Conservation (phyloP, 2,888 invertebrate species). For the Nomada flava region DNA sequence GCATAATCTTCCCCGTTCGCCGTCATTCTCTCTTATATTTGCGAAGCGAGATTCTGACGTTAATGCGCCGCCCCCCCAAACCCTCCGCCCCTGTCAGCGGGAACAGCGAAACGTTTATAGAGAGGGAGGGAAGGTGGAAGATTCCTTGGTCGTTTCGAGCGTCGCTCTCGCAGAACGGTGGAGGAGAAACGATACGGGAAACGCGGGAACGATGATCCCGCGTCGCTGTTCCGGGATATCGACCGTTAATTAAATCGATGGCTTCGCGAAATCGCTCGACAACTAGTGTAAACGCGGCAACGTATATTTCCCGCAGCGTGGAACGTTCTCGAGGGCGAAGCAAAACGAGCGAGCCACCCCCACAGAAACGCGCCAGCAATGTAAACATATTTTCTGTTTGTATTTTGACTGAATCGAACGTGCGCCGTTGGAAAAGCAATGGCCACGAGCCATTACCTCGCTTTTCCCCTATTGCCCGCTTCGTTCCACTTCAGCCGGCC, state of each 20-base stretch:
- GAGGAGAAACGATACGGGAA: neutral
- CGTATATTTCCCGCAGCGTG: neutral
- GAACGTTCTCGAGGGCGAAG: neutral
- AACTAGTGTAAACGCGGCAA: slow-evolving; percentile 1
- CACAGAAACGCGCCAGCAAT: slow-evolving; percentile 49
- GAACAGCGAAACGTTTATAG: slow-evolving; percentile 34
- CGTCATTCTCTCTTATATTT: slow-evolving; percentile 56
- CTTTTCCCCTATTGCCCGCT: slow-evolving; percentile 5
- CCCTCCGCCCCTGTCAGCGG: slow-evolving; percentile 7
- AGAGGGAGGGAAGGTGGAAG: too few relatives aligned
- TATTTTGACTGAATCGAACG: slow-evolving; percentile 78
- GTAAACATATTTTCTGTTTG: slow-evolving; percentile 81
- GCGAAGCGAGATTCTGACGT: slow-evolving; percentile 41
- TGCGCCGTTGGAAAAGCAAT: slow-evolving; percentile 33
- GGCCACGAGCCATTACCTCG: slow-evolving; percentile 18
- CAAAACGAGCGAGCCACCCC: neutral
- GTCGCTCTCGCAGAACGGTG: neutral
- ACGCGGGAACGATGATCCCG: neutral
- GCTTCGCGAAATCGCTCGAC: slow-evolving; percentile 5
- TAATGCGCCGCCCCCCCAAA: slow-evolving; percentile 32
- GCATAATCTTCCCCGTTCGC: slow-evolving; percentile 61
- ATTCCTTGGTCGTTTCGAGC: neutral
- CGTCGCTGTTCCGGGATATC: neutral
- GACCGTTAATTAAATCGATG: slow-evolving; percentile 8
- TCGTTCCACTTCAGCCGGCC: slow-evolving; percentile 28